A percentile compares a stretch with the other conserved stretches of the same genome.
phyloP scores from a whole-genome alignment of 2,113 vertebrate species.

The Charadrius vociferus region DNA sequence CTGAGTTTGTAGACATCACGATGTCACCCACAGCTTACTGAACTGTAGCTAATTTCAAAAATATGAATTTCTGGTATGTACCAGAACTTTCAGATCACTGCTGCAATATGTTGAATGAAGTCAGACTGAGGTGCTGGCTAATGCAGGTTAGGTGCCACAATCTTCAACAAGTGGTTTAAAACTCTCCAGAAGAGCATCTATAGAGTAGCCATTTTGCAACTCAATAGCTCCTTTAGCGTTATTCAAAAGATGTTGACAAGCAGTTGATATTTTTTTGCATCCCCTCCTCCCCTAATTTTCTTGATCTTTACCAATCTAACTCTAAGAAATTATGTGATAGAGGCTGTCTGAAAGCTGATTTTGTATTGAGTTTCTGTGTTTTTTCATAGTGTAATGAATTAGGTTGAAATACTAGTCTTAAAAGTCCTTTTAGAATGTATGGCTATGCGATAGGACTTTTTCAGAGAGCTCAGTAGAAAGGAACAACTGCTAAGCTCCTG shows the following conservation, averaged over 20 bases:
- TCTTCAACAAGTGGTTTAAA: neutral
- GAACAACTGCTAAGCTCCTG: neutral
- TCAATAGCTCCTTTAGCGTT: neutral
- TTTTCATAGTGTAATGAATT: neutral
- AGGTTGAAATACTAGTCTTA: neutral
- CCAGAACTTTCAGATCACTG: neutral
- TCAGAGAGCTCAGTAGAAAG: neutral
- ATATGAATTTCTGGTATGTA: neutral
- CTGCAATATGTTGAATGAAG: neutral
- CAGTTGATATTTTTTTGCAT: neutral
- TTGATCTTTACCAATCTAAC: neutral
- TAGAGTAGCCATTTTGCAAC: neutral
- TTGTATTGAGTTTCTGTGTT: neutral
- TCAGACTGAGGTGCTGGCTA: neutral
- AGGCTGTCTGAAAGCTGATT: neutral
- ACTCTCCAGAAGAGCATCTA: neutral
- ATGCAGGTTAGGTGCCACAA: neutral
- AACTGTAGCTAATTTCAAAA: neutral
- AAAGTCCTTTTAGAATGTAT: neutral
- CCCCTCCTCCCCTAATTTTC: accelerated
- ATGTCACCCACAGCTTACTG: neutral
- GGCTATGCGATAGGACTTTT: neutral
- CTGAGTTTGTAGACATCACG: neutral
- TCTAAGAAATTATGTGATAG: neutral
- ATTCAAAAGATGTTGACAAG: neutral